These are phyloP conservation scores for Chirona hameri DNA, from an alignment of 2,888 invertebrate species.

Conservation along the genomic window DNA sequence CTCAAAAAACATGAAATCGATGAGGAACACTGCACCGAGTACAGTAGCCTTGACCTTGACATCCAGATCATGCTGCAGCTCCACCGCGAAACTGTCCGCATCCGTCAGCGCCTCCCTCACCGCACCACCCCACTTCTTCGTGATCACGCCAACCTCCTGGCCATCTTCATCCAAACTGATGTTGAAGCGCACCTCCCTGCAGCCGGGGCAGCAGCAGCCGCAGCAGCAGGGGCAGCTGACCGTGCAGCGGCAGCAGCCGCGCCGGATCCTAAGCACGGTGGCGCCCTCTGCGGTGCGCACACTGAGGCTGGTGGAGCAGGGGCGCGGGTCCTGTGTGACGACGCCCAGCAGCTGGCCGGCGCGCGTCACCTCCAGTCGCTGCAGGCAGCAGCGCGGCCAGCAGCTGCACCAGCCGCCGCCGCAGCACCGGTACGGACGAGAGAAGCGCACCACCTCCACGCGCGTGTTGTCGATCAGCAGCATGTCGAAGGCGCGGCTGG, in stretches of 20 bases:
- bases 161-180: constrained; percentile 62
- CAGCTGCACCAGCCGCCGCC: background rate
- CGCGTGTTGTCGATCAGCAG: constrained; percentile 31
- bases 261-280: background rate
- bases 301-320: background rate
- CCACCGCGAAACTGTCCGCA: constrained; percentile 80
- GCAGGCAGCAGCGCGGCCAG: constrained; percentile 25
- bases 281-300: background rate
- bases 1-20: constrained; percentile 45
- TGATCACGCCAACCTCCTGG: constrained; percentile 75
- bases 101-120: constrained; percentile 77
- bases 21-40: constrained; percentile 72
- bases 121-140: constrained; percentile 83
- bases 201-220: no score
- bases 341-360: background rate
- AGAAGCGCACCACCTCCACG: constrained; percentile 14
- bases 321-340: background rate
- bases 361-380: constrained; percentile 12
- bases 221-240: no score
- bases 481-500: constrained; percentile 34
- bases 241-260: background rate
- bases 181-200: background rate
- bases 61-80: constrained; percentile 85
- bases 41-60: constrained; percentile 74
- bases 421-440: constrained; percentile 26